Conservation (phyloP, 2,888 invertebrate species). For the Cloeon dipterum region DNA sequence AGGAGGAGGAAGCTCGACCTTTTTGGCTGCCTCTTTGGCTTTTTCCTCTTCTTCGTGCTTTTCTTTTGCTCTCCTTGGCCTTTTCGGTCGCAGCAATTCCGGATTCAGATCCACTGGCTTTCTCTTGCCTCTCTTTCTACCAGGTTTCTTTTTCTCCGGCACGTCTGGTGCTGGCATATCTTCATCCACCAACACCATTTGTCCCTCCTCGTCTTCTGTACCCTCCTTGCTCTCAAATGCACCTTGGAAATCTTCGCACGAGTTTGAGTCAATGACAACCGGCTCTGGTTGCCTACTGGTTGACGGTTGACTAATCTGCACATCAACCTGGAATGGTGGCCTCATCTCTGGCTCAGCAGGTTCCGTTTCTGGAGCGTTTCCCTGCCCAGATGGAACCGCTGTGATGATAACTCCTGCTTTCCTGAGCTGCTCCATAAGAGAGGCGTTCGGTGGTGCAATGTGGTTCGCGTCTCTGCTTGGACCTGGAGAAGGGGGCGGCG, state of each 20-base stretch:
- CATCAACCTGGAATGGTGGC: too few relatives aligned
- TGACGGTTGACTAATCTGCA: too few relatives aligned
- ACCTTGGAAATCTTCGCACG: too few relatives aligned
- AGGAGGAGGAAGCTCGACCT: not conserved
- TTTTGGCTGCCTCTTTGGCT: constrained; percentile 2
- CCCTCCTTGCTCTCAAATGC: too few relatives aligned
- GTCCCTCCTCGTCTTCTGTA: not conserved
- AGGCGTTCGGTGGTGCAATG: not conserved
- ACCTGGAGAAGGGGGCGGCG: not conserved
- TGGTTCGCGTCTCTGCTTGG: not conserved
- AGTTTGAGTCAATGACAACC: too few relatives aligned
- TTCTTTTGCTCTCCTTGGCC: constrained; percentile 1
- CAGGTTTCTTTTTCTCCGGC: not conserved
- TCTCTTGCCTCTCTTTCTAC: constrained; percentile 3
- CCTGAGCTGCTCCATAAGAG: not conserved
- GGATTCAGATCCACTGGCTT: constrained; percentile 3
- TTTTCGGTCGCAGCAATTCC: constrained; percentile 1
- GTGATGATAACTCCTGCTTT: constrained; percentile 1
- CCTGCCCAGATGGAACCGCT: not conserved
- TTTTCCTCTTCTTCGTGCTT: constrained; percentile 1
- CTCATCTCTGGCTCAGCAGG: too few relatives aligned
- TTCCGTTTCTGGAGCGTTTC: too few relatives aligned
- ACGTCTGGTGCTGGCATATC: not conserved
- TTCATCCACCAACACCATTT: not conserved
- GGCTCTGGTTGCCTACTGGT: too few relatives aligned